Evolutionary conservation across 2,113 vertebrate genomes (phyloP), one percentile per base, ranked within the genome.

Genomic region (Boulengeromyrus knoepffleri): DNA sequence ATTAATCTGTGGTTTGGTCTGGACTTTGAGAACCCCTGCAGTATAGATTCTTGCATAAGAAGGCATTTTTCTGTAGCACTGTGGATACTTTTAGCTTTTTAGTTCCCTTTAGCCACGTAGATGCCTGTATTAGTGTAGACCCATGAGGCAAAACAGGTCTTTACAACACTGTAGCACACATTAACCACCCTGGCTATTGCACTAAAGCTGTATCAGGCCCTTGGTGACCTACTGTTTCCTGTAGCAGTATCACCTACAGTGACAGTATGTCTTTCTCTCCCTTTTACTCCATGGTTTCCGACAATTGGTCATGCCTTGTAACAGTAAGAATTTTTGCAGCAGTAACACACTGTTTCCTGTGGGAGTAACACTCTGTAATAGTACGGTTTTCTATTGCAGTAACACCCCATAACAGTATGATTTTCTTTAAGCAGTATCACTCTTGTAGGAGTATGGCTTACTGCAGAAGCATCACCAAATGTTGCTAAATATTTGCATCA

Each of bases 381-480:
- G 2, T 45, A 50, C 3, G 49, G 49, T 50, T 31, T 10, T 47
- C 45, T 45, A 19, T 42, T n/a, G 80, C 46, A n/a, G 24, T 52
- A 10, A 50, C 13, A 86, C 45, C 24, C 46, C 46, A 24, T 52
- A 31, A 52, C 13, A 87, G 47, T 52, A 50, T 52, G 24, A 10
- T 27, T 86, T 27, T n/a, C 84, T 27, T 86, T 17, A 31, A 86
- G 39, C 77, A 31, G 46, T 49, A 50, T 39, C 42, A 12, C 19
- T 42, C 31, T 80, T 80, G n/a, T n/a, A 3, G 9, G 9, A 85
- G 42, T 49, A 24, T 6, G 21, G 6, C 88, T 62, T 1, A 92
- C 92, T 92, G 94, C 94, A 93, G 93, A 89, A 93, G 91, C 91
- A 93, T 90, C 47, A 93, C 90, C 91, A 92, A 84, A 45, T 13